Evolutionary conservation across 2,888 invertebrate genomes (phyloP).

Genomic region (Aproaerema taeniolella): DNA sequence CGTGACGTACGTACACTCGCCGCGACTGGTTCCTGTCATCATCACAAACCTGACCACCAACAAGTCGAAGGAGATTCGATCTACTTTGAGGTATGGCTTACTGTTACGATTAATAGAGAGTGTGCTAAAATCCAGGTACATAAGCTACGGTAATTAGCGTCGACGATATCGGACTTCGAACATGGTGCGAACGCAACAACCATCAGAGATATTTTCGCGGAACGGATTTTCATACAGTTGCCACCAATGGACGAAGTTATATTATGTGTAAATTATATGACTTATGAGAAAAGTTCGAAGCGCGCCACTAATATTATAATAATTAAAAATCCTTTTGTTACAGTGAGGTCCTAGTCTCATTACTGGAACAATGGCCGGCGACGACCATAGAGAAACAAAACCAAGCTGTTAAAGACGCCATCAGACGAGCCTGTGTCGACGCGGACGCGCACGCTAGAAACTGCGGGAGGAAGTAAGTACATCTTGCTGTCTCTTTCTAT

Average conservation of each 20-base stretch:
- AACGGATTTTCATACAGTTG: too few species aligned
- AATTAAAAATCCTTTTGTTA: too few species aligned
- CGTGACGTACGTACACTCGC: slow-evolving; percentile 88
- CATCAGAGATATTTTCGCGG: background rate
- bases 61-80: slow-evolving; percentile 95
- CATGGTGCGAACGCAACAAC: too few species aligned
- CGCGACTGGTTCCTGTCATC: slow-evolving; percentile 88
- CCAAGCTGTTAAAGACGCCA: slow-evolving; percentile 85
- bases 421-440: slow-evolving; percentile 92
- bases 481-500: too few species aligned
- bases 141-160: too few species aligned
- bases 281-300: too few species aligned
- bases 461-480: slow-evolving; percentile 85
- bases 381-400: slow-evolving; percentile 89
- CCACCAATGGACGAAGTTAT: too few species aligned
- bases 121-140: too few species aligned
- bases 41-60: slow-evolving; percentile 84
- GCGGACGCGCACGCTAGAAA: slow-evolving; percentile 94
- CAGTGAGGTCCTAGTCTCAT: slow-evolving; percentile 89
- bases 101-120: too few species aligned
- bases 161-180: too few species aligned
- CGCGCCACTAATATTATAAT: too few species aligned
- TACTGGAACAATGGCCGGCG: slow-evolving; percentile 93
- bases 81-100: slow-evolving; percentile 65
- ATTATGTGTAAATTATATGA: too few species aligned